Evolutionary conservation across 2,888 invertebrate species (phyloP).

Genomic region (Sphecodes monilicornis): DNA sequence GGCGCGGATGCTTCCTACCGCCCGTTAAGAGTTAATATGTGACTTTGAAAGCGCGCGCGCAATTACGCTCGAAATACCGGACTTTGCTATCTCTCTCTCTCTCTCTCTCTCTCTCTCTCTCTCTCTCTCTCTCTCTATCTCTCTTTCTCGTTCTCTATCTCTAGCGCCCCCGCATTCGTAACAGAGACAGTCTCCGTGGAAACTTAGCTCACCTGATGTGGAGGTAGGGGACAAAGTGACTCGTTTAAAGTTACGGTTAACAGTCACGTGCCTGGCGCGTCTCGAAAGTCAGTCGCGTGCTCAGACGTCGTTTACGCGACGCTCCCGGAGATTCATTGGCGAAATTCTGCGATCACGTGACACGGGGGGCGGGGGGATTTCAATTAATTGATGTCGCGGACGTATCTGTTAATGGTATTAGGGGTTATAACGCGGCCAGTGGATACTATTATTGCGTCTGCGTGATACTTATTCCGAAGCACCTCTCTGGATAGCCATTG

Average conservation of each 20-base stretch:
- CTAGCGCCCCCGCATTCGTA: conserved; percentile 33
- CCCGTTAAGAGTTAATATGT: conserved; percentile 57
- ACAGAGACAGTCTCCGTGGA: conserved; percentile 41
- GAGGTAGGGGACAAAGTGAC: conserved; percentile 64
- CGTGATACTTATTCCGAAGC: too few species aligned
- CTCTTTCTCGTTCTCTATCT: neutral
- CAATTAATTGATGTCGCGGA: conserved; percentile 47
- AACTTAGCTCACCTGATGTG: conserved; percentile 54
- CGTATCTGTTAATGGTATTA: conserved; percentile 32
- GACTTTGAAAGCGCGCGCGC: conserved; percentile 59
- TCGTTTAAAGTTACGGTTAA: conserved; percentile 71
- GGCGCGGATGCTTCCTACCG: neutral
- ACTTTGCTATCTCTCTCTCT: neutral
- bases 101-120: neutral
- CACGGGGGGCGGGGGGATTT: neutral
- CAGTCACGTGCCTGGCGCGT: conserved; percentile 70
- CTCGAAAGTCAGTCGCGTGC: conserved; percentile 62
- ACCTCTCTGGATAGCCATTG: neutral
- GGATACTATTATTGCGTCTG: neutral
- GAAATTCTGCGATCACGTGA: conserved; percentile 43
- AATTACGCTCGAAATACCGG: conserved; percentile 69
- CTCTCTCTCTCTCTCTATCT: too few species aligned
- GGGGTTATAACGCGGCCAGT: neutral
- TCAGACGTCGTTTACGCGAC: conserved; percentile 50
- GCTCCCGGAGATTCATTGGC: conserved; percentile 32